phyloP scores from a whole-genome alignment of 2,888 invertebrate species.

The Corbicula japonica region DNA sequence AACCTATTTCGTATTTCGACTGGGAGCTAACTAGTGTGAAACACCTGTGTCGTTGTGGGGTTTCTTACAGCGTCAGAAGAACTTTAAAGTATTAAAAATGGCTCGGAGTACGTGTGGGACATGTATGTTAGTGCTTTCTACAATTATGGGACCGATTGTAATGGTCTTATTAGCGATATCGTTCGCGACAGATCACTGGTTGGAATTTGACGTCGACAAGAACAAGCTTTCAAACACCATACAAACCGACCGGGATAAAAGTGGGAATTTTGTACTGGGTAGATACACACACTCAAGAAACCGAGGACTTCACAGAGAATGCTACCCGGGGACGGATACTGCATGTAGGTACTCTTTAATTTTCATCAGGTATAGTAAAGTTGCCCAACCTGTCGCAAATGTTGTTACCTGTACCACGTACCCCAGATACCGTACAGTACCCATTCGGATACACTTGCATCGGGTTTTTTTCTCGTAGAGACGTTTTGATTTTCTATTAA shows the following conservation, averaged over 20 bases:
- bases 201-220: conserved; percentile 78
- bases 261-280: conserved; percentile 32
- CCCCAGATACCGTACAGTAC: too few species aligned
- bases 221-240: conserved; percentile 26
- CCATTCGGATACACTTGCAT: too few species aligned
- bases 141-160: conserved; percentile 77
- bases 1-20: conserved; percentile 30
- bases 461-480: too few species aligned
- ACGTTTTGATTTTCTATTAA: too few species aligned
- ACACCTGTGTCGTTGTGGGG: conserved; percentile 24
- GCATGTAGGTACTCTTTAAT: conserved; percentile 81
- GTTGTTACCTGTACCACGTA: too few species aligned
- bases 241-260: not conserved
- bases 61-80: conserved; percentile 9
- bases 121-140: conserved; percentile 69
- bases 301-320: conserved; percentile 81
- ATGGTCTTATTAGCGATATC: conserved; percentile 79
- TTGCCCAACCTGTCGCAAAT: too few species aligned
- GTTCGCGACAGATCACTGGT: conserved; percentile 83
- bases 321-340: conserved; percentile 81
- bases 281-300: conserved; percentile 74
- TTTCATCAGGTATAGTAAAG: too few species aligned
- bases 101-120: conserved; percentile 67
- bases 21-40: not conserved
- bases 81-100: conserved; percentile 53